Conservation (phyloP, 2,888 invertebrate genomes). For the Cremastinae sp. region DNA sequence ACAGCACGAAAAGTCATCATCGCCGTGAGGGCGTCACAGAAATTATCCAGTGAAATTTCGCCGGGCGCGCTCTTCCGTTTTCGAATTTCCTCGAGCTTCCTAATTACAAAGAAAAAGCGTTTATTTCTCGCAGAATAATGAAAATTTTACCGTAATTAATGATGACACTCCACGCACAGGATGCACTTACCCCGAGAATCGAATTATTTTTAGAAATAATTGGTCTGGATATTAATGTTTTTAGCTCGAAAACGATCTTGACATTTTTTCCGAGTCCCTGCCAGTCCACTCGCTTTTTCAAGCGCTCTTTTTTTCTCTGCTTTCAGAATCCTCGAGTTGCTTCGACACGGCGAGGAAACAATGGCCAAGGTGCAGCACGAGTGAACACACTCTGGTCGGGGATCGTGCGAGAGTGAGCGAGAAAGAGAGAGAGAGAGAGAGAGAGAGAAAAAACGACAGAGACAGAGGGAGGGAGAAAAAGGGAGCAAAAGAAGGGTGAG, state of each 20-base stretch:
- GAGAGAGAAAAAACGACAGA: constrained; percentile 45
- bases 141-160: too few relatives aligned
- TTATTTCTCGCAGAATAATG: too few relatives aligned
- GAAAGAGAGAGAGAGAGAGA: constrained; percentile 3
- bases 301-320: not conserved
- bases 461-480: constrained; percentile 6
- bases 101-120: too few relatives aligned
- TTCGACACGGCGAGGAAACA: constrained; percentile 46
- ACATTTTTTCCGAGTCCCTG: not conserved
- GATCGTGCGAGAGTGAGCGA: constrained; percentile 5
- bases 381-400: constrained; percentile 45
- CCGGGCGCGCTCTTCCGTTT: not conserved
- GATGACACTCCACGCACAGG: too few relatives aligned
- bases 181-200: too few relatives aligned
- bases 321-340: constrained; percentile 38
- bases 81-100: not conserved
- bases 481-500: constrained; percentile 51
- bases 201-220: too few relatives aligned
- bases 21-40: constrained; percentile 17
- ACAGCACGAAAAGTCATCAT: constrained; percentile 15
- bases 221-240: not conserved
- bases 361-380: constrained; percentile 44
- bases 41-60: constrained; percentile 11
- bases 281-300: not conserved
- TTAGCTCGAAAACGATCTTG: not conserved